phyloP scores from a whole-genome alignment of 2,797 vertebrate species.

The Phoebastria nigripes region DNA sequence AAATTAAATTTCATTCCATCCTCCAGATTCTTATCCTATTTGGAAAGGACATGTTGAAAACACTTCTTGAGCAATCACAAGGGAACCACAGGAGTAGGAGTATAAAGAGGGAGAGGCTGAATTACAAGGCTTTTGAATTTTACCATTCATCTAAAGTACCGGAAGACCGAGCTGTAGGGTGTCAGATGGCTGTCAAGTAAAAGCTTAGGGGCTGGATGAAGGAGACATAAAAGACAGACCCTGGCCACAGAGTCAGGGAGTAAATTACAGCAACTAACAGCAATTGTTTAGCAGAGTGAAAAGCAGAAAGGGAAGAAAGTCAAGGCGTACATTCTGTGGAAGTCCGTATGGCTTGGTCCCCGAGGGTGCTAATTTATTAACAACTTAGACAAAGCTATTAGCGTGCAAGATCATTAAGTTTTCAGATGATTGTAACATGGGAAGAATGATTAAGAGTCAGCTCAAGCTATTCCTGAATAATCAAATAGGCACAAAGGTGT shows the following conservation, averaged over 20 bases:
- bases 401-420: neutral
- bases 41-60: neutral
- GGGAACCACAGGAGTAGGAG: constrained; percentile 2
- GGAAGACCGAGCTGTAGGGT: neutral
- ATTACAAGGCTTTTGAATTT: constrained; percentile 30
- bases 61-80: constrained; percentile 44
- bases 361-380: neutral
- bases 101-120: neutral
- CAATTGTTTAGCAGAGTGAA: neutral
- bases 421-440: neutral
- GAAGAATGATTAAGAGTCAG: constrained; percentile 14
- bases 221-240: neutral
- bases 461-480: neutral
- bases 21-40: constrained; percentile 35
- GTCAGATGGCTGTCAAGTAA: constrained; percentile 4
- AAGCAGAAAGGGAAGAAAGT: constrained; percentile 13
- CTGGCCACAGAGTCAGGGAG: neutral
- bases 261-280: constrained; percentile 9
- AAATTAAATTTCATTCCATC: constrained; percentile 46
- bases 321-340: neutral
- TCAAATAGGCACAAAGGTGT: neutral
- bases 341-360: neutral
- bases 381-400: neutral
- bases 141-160: constrained; percentile 39
- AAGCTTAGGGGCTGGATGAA: neutral